Evolutionary conservation across 2,113 vertebrate genomes (phyloP).

Genomic region (Dipodomys merriami): DNA sequence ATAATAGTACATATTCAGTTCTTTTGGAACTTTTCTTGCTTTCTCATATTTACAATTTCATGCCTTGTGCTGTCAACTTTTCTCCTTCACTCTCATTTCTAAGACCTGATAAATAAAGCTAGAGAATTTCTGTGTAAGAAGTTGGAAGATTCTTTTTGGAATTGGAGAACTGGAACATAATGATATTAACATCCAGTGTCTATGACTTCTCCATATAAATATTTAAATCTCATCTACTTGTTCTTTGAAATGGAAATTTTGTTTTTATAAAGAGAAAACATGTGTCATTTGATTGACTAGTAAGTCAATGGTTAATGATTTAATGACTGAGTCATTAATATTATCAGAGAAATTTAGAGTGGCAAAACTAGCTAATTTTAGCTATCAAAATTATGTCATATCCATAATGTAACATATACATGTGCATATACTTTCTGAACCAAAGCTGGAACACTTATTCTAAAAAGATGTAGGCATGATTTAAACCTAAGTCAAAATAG

Average conservation of each 20-base stretch:
- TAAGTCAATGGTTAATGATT: background rate
- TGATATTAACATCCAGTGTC: background rate
- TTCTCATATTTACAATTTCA: background rate
- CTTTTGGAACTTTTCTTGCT: background rate
- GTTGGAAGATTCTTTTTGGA: background rate
- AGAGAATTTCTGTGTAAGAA: background rate
- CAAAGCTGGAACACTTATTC: background rate
- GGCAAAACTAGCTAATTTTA: background rate
- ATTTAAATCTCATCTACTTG: background rate
- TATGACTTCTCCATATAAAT: background rate
- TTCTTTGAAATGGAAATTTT: conserved; percentile 41
- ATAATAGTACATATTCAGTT: background rate
- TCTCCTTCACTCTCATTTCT: background rate
- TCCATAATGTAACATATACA: background rate
- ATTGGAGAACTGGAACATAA: background rate
- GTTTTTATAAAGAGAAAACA: background rate
- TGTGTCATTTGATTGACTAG: background rate
- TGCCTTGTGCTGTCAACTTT: background rate
- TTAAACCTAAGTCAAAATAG: conserved; percentile 10
- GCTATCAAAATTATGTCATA: conserved; percentile 2
- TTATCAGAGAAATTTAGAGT: background rate
- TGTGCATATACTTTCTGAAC: background rate
- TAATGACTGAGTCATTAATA: background rate
- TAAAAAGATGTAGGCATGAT: background rate
- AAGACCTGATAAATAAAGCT: background rate